A percentile compares a stretch with the other conserved stretches of the same genome.
These are phyloP conservation scores for Tragelaphus strepsiceros DNA, from an alignment of 2,113 vertebrate species.

Conservation along the genomic window DNA sequence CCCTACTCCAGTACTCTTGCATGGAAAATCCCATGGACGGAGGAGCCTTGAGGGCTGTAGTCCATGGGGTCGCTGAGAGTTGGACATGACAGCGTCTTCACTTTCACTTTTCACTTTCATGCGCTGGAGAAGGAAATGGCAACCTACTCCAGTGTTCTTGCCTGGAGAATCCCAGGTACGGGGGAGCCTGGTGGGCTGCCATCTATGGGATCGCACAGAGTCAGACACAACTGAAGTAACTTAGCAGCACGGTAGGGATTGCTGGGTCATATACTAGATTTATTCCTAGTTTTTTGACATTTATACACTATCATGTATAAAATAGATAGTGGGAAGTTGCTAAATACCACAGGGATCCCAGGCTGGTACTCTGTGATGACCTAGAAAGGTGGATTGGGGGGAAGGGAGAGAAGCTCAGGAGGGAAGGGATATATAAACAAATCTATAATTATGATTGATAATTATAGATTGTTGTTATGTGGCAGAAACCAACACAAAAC, in stretches of 20 bases:
- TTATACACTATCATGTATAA: background rate
- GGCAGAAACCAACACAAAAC: background rate
- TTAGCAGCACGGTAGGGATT: background rate
- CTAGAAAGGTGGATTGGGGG: background rate
- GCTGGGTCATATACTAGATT: background rate
- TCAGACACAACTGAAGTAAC: too few species aligned
- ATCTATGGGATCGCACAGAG: too few species aligned
- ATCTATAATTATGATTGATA: background rate
- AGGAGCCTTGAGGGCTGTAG: too few species aligned
- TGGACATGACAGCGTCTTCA: too few species aligned
- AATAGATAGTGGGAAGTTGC: background rate
- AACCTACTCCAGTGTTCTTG: too few species aligned
- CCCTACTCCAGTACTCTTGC: too few species aligned
- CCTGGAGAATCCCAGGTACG: too few species aligned
- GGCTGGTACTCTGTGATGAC: background rate
- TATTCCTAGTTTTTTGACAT: background rate
- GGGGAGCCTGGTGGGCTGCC: too few species aligned
- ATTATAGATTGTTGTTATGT: background rate
- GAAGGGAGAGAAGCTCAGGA: background rate
- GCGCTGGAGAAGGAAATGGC: too few species aligned
- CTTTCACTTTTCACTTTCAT: too few species aligned
- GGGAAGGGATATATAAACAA: background rate
- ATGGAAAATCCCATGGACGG: too few species aligned
- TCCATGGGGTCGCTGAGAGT: too few species aligned
- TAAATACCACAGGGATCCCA: background rate